Conservation (phyloP, 2,888 invertebrate species). For the Minunthozetes semirufus region DNA sequence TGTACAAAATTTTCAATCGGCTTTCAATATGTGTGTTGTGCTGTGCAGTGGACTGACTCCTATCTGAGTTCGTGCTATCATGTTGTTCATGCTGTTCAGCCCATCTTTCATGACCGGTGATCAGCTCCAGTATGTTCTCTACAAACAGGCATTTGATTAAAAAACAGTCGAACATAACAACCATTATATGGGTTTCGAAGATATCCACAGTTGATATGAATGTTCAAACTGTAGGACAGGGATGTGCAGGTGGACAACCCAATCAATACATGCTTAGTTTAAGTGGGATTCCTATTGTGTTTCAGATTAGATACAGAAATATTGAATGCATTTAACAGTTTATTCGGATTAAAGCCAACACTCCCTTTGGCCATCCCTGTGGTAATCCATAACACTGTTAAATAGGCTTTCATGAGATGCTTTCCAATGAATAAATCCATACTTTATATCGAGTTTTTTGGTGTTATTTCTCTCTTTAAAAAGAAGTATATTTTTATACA, state of each 20-base stretch:
- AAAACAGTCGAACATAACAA: not conserved
- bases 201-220: not conserved
- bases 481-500: not conserved
- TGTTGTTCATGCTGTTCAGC: slow-evolving; percentile 16
- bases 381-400: not conserved
- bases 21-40: not conserved
- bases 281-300: too few relatives aligned
- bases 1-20: not conserved
- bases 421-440: not conserved
- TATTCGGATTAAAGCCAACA: too few relatives aligned
- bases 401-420: slow-evolving; percentile 3
- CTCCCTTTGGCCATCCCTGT: too few relatives aligned
- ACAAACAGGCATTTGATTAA: not conserved
- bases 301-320: too few relatives aligned
- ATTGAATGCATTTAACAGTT: too few relatives aligned
- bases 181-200: not conserved
- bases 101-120: slow-evolving; percentile 9
- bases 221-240: not conserved
- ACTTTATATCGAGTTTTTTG: not conserved
- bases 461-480: not conserved
- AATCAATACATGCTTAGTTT: too few relatives aligned
- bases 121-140: slow-evolving; percentile 1
- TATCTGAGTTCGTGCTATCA: slow-evolving; percentile 8
- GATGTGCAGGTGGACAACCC: too few relatives aligned
- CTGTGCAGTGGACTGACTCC: not conserved